phyloP scores from a whole-genome alignment of 2,888 invertebrate genomes.

The Fragum fragum region DNA sequence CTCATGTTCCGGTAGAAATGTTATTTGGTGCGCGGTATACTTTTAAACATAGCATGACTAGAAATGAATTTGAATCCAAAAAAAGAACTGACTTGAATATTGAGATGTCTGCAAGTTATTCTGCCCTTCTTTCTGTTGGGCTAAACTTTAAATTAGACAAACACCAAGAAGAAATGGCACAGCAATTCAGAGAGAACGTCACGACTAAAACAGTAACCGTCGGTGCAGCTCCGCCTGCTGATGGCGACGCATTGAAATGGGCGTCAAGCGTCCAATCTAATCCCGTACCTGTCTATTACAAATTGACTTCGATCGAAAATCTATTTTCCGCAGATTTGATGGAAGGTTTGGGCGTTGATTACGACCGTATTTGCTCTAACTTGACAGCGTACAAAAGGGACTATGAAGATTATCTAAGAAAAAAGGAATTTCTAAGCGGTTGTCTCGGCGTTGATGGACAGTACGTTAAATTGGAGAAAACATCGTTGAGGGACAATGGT shows the following conservation, averaged over 20 bases:
- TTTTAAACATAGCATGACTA: slow-evolving; percentile 48
- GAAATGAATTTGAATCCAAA: slow-evolving; percentile 22
- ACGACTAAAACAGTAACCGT: slow-evolving; percentile 43
- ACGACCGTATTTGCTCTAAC: slow-evolving; percentile 20
- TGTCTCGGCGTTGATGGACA: background rate
- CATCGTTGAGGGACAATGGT: background rate
- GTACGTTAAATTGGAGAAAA: background rate
- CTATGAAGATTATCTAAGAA: slow-evolving; percentile 31
- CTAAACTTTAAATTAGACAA: slow-evolving; percentile 33
- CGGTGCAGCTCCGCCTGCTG: slow-evolving; percentile 54
- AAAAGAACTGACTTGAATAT: slow-evolving; percentile 32
- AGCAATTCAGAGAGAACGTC: slow-evolving; percentile 31
- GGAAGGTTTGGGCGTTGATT: slow-evolving; percentile 25
- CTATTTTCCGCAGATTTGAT: slow-evolving; percentile 47
- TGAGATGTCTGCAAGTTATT: slow-evolving; percentile 44
- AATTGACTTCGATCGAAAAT: slow-evolving; percentile 38
- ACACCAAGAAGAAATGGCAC: slow-evolving; percentile 22
- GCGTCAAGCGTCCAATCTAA: slow-evolving; percentile 46
- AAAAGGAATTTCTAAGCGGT: background rate
- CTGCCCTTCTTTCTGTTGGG: slow-evolving; percentile 26
- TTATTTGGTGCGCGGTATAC: slow-evolving; percentile 56
- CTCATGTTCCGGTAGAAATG: slow-evolving; percentile 43
- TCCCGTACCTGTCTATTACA: slow-evolving; percentile 47
- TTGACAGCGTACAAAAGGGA: slow-evolving; percentile 15
- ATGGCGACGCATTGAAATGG: slow-evolving; percentile 54